These are phyloP conservation scores for Muscicapa comitata DNA, from an alignment of 2,797 vertebrate species.

Conservation along the genomic window DNA sequence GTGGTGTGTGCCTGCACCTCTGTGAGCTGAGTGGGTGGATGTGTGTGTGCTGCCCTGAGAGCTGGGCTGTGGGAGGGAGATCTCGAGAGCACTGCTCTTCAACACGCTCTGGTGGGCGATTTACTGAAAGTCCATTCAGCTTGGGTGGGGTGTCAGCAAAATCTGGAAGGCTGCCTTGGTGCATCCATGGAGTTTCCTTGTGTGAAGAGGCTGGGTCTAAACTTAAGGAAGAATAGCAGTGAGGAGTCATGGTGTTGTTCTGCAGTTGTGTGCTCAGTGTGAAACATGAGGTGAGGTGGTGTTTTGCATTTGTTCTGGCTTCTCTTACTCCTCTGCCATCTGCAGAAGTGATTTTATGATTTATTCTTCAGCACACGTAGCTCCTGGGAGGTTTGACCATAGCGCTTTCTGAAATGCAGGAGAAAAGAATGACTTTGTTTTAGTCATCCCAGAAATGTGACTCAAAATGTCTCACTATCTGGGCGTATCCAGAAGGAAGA, in stretches of 20 bases:
- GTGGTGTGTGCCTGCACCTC: background rate
- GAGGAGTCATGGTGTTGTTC: background rate
- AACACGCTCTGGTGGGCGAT: fast-evolving
- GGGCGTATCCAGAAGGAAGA: background rate
- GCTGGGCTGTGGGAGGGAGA: background rate
- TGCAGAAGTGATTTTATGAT: background rate
- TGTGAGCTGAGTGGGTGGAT: background rate
- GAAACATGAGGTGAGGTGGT: background rate
- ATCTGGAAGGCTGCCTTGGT: background rate
- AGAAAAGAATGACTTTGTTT: background rate
- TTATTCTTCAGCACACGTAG: background rate
- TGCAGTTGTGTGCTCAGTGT: background rate
- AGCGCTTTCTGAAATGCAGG: background rate
- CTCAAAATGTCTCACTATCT: slow-evolving; percentile 1
- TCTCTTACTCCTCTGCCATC: background rate
- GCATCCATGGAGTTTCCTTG: background rate
- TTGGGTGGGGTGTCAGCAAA: background rate
- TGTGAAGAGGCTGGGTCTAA: background rate
- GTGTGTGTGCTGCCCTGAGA: background rate
- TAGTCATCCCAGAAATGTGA: slow-evolving; percentile 11
- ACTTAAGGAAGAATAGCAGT: background rate
- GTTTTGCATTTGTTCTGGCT: background rate
- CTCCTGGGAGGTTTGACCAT: background rate
- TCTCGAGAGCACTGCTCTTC: background rate
- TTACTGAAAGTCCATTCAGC: background rate